A percentile compares a stretch with the other conserved stretches of the same genome.
These are phyloP conservation scores for Urocynchramus pylzowi DNA, from an alignment of 2,113 vertebrate genomes.

Conservation along the genomic window DNA sequence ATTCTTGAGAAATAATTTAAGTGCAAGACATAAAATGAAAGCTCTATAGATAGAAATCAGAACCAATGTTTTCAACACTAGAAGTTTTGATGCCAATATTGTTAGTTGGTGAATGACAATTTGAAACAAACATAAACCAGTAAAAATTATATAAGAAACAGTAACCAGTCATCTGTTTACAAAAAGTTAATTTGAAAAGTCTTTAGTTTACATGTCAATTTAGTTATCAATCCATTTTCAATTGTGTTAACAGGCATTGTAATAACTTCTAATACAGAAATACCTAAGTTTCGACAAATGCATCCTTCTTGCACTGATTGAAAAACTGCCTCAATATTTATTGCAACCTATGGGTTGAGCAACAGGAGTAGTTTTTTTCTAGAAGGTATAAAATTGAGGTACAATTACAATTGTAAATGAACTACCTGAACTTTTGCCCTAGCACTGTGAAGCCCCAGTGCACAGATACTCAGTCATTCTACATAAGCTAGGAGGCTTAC, in stretches of 20 bases:
- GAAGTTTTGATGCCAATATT: background rate
- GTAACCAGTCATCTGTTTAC: background rate
- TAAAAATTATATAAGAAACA: background rate
- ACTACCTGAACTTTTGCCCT: background rate
- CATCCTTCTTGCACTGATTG: background rate
- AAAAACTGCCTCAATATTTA: background rate
- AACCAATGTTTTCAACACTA: background rate
- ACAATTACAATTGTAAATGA: background rate
- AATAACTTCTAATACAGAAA: background rate
- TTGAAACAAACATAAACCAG: background rate
- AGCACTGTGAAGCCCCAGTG: background rate
- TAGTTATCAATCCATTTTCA: background rate
- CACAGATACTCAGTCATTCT: background rate
- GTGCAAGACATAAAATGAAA: background rate
- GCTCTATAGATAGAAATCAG: background rate
- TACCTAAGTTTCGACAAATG: fast-evolving
- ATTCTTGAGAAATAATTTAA: background rate
- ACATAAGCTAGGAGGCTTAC: background rate
- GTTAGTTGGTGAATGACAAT: background rate
- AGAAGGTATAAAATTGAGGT: background rate
- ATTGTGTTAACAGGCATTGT: background rate
- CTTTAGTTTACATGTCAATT: background rate
- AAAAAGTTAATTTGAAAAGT: background rate
- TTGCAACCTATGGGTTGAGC: background rate
- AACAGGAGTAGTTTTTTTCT: background rate